Conservation (phyloP, 2,113 vertebrate genomes). For the Calyptommatus sinebrachiatus region DNA sequence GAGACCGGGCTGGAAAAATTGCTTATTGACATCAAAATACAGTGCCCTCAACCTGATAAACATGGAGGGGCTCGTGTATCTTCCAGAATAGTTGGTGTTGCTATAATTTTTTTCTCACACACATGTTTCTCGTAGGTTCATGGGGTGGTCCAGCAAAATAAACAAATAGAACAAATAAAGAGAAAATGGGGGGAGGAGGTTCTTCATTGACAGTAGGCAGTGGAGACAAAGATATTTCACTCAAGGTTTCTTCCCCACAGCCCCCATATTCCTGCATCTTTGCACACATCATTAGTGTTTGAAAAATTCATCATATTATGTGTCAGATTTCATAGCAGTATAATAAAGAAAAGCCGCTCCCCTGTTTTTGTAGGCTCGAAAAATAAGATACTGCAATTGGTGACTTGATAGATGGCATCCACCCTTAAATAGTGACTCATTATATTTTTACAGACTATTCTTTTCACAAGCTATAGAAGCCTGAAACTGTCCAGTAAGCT, state of each 20-base stretch:
- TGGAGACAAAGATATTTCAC: slow-evolving; percentile 51
- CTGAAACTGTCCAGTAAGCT: slow-evolving; percentile 52
- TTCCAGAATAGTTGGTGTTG: slow-evolving; percentile 82
- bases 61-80: slow-evolving; percentile 92
- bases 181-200: slow-evolving; percentile 54
- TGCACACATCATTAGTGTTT: slow-evolving; percentile 20
- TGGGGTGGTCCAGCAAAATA: slow-evolving; percentile 79
- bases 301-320: not conserved
- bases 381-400: slow-evolving; percentile 19
- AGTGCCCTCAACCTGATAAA: slow-evolving; percentile 99
- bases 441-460: slow-evolving; percentile 50
- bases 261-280: slow-evolving; percentile 32
- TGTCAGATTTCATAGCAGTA: fast-evolving
- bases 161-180: slow-evolving; percentile 75
- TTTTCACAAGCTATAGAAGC: slow-evolving; percentile 44
- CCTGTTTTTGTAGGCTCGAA: slow-evolving; percentile 39
- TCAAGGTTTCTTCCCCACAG: slow-evolving; percentile 42
- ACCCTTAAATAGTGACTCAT: slow-evolving; percentile 40
- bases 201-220: slow-evolving; percentile 52
- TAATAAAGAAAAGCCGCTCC: slow-evolving; percentile 37
- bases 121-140: slow-evolving; percentile 73
- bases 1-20: slow-evolving; percentile 99
- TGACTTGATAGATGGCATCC: slow-evolving; percentile 37
- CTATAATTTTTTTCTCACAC: slow-evolving; percentile 74
- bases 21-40: slow-evolving; percentile 99